A percentile compares a stretch with the other conserved stretches of the same genome.
Evolutionary conservation across 2,113 vertebrate species (phyloP).

Genomic region (Regulus satrapa): DNA sequence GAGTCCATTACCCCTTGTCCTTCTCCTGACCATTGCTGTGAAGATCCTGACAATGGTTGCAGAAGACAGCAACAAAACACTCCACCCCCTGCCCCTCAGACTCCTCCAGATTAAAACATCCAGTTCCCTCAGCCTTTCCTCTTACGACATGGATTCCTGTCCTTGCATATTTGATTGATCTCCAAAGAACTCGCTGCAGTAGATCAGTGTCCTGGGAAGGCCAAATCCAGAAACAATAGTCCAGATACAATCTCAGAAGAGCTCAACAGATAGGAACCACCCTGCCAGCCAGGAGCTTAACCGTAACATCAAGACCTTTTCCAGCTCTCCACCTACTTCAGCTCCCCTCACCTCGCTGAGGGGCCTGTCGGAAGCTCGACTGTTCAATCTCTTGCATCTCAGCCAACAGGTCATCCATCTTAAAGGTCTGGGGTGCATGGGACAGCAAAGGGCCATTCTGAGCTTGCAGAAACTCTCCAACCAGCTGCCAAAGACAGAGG

Average conservation of each 20-base stretch:
- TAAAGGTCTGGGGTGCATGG: slow-evolving; percentile 90
- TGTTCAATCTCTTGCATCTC: slow-evolving; percentile 99
- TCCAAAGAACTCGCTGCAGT: background rate
- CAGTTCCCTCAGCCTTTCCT: background rate
- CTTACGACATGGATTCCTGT: background rate
- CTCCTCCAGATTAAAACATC: background rate
- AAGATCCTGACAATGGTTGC: background rate
- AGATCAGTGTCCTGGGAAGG: background rate
- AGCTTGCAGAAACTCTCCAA: slow-evolving; percentile 91
- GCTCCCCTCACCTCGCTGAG: slow-evolving; percentile 84
- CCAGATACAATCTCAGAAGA: background rate
- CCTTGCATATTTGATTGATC: background rate
- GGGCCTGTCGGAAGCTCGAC: slow-evolving; percentile 90
- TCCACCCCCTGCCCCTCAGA: background rate
- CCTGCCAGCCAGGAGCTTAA: background rate
- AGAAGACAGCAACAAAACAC: background rate
- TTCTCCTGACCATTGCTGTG: background rate
- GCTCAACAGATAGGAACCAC: background rate
- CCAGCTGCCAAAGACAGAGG: slow-evolving; percentile 76
- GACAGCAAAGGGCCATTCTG: slow-evolving; percentile 78
- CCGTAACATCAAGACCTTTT: background rate
- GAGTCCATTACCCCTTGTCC: background rate
- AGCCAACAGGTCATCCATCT: slow-evolving; percentile 96
- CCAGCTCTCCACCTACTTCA: background rate
- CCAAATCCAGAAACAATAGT: background rate